These are phyloP conservation scores for Drosophila azteca DNA, from an alignment of 1,140 invertebrate species.

Conservation along the genomic window DNA sequence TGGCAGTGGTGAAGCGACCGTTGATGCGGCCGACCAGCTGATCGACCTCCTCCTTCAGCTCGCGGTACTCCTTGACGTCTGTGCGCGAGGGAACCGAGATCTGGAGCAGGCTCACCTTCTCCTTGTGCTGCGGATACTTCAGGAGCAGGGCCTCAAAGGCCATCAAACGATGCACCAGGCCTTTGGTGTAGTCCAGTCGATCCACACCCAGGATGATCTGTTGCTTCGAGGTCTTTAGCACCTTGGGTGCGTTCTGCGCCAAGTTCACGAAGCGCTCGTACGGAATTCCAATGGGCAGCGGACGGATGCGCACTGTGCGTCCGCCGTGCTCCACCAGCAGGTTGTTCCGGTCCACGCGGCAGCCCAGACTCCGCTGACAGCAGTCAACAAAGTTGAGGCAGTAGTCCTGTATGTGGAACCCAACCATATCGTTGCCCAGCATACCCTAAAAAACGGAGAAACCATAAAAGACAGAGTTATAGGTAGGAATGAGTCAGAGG, in stretches of 20 bases:
- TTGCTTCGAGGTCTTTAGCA: constrained; percentile 87
- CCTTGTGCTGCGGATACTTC: constrained; percentile 93
- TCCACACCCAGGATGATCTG: constrained; percentile 93
- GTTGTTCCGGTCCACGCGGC: constrained; percentile 93
- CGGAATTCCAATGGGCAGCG: constrained; percentile 94
- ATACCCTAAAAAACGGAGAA: constrained; percentile 85
- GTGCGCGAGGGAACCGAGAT: constrained; percentile 95
- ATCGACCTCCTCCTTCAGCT: constrained; percentile 95
- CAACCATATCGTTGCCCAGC: constrained; percentile 94
- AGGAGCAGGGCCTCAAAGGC: constrained; percentile 93
- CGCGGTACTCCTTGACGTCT: constrained; percentile 95
- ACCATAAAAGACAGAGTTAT: neutral
- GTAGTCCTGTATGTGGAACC: constrained; percentile 96
- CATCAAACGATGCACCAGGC: constrained; percentile 92
- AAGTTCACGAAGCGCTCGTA: constrained; percentile 93
- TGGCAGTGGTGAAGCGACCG: constrained; percentile 93
- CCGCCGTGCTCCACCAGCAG: constrained; percentile 94
- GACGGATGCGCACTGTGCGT: constrained; percentile 91
- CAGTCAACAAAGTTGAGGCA: constrained; percentile 96
- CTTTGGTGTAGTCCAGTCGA: constrained; percentile 96
- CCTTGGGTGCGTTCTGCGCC: constrained; percentile 90
- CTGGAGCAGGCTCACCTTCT: constrained; percentile 92
- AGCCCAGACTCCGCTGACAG: constrained; percentile 93
- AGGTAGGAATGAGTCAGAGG: too few species aligned
- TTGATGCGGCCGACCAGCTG: constrained; percentile 94